Evolutionary conservation across 1,140 invertebrate species (phyloP).

Genomic region (Thaumetopoea pityocampa): DNA sequence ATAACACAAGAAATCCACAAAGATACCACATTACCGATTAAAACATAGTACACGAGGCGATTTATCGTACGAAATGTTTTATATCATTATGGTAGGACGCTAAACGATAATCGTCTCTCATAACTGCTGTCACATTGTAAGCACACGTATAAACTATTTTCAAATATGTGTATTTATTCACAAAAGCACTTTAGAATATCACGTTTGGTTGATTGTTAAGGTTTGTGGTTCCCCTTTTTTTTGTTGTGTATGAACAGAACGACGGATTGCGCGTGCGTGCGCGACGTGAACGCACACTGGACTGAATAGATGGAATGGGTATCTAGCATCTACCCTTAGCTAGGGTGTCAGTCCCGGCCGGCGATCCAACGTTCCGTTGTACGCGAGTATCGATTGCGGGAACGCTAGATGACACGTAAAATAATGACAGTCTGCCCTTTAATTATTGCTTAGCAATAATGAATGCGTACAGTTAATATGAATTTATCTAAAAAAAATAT

Average conservation of each 20-base stretch:
- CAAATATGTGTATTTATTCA: constrained; percentile 31
- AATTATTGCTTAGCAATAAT: too few species aligned
- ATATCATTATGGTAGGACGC: constrained; percentile 43
- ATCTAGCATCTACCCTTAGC: constrained; percentile 37
- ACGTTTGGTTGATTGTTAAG: constrained; percentile 29
- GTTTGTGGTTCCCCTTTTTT: constrained; percentile 57
- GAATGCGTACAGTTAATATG: too few species aligned
- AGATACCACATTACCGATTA: constrained; percentile 60
- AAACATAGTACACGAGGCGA: constrained; percentile 47
- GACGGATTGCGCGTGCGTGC: constrained; percentile 25
- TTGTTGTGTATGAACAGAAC: constrained; percentile 44
- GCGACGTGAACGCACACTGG: constrained; percentile 32
- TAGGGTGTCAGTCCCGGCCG: constrained; percentile 53
- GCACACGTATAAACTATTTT: constrained; percentile 15
- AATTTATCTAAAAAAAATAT: too few species aligned
- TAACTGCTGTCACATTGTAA: constrained; percentile 3
- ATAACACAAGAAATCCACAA: constrained; percentile 8
- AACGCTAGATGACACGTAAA: too few species aligned
- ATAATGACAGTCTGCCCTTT: too few species aligned
- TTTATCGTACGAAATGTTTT: constrained; percentile 65
- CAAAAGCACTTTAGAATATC: constrained; percentile 35
- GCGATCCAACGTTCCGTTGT: constrained; percentile 54
- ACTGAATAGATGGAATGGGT: too few species aligned
- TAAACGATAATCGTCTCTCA: constrained; percentile 2
- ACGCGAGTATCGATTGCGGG: constrained; percentile 34